phyloP scores from a whole-genome alignment of 30 jellyfish, hydroid and myxozoan species.

The Haliclystus octoradiatus region DNA sequence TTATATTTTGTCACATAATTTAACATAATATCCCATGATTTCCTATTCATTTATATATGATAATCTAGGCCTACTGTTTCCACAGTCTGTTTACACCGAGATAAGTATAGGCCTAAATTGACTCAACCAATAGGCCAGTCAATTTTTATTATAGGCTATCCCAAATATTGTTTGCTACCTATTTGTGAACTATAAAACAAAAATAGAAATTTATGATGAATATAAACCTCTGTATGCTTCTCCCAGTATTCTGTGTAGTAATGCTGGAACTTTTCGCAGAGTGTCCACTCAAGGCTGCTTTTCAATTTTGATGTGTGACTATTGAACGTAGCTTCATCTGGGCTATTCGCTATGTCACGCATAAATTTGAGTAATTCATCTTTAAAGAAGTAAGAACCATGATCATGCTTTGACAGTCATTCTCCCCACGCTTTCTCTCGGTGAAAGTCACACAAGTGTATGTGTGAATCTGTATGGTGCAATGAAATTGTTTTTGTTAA shows the following conservation, averaged over 20 bases:
- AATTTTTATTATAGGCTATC: no score
- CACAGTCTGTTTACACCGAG: no score
- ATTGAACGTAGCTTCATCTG: neutral
- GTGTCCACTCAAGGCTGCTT: constrained; percentile 16
- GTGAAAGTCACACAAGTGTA: constrained; percentile 33
- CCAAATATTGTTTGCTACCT: no score
- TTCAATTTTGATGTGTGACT: constrained; percentile 2
- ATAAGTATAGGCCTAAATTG: no score
- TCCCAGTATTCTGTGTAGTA: constrained; percentile 17
- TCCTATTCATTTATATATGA: no score
- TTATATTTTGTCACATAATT: no score
- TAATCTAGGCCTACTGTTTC: no score
- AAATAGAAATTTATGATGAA: neutral
- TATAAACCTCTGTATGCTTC: constrained; percentile 1
- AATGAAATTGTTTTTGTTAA: no score
- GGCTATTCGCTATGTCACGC: constrained; percentile 27
- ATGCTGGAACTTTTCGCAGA: constrained; percentile 2
- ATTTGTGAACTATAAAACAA: no score
- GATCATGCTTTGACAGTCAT: constrained; percentile 27
- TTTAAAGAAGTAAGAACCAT: constrained; percentile 13
- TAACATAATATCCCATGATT: neutral
- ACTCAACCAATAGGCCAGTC: no score
- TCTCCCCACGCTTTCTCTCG: constrained; percentile 47
- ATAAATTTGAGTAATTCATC: constrained; percentile 12
- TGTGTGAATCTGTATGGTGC: constrained; percentile 11